Base-by-base conservation (phyloP, 92 coral and sea anemone genomes). In the Palythoa caribaeorum region DNA sequence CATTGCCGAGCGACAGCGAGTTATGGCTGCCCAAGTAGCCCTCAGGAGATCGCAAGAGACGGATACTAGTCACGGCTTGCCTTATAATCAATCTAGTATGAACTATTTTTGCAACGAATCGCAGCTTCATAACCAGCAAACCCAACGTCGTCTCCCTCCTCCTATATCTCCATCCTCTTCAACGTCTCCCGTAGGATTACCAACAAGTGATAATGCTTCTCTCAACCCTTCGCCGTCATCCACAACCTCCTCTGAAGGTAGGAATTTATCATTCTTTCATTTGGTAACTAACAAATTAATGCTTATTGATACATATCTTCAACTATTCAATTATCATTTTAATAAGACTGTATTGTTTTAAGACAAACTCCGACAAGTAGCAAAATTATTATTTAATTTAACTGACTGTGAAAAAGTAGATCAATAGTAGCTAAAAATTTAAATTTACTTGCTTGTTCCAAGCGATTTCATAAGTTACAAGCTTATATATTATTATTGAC, bases 1-100 rank as follows among this genome's bases (percentile, higher is more conserved):
- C 54, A 97, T 97, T 50, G 99, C 99, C 40, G 99, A 97, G 70
- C 84, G 99, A 79, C 99, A 97, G 66, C 80, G 99, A 76, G 99
- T 97, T 9, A 97, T 97, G 99, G 99, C 99, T 0, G 99, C 99
- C 1, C 99, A 97, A 88, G 99, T 97, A 1, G 99, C 99, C 19
- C 89, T 97, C 10, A 80, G 99, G 86, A 92, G 99, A 83, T 98
- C 96, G 40, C 99, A 97, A 76, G 98, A 95, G 77, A 95, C 94
- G 21, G 98, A 95, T 35, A 94, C 60, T 19, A 81, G 13, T 38
- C 86, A 81, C 52, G 86, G 65, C 17, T 20, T 81, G 62, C 36
- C 86, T 15, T 81, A 81, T 71, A 81, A 65, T 36, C 76, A 81
- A 14, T 65, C 86, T 14, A 28, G 28, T 28, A 7, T 81, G 44